phyloP scores from a whole-genome alignment of 2,113 vertebrate species.

The Tricholaema leucomelas region DNA sequence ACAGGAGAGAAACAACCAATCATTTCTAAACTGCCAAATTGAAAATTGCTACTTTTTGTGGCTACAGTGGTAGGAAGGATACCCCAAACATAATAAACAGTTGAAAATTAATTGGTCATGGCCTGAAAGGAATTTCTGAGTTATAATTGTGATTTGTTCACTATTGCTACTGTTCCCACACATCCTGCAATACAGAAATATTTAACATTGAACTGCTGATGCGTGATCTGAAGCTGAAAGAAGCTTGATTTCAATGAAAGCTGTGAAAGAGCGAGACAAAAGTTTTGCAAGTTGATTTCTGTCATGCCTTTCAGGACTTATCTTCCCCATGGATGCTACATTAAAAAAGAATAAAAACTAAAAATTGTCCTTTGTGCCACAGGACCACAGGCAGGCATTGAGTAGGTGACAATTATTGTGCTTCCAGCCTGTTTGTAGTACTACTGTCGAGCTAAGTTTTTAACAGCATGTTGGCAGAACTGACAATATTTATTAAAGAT shows the following conservation, averaged over 20 bases:
- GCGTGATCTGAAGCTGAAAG: background rate
- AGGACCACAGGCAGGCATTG: background rate
- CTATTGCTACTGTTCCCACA: background rate
- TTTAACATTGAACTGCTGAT: background rate
- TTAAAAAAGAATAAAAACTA: background rate
- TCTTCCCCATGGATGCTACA: background rate
- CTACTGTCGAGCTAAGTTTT: background rate
- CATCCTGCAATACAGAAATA: background rate
- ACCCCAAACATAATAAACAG: background rate
- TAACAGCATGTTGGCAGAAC: background rate
- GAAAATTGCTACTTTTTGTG: background rate
- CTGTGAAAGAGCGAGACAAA: background rate
- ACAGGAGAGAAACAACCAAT: background rate
- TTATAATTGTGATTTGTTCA: background rate
- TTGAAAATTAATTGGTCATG: background rate
- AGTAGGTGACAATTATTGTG: background rate
- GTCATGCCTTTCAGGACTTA: background rate
- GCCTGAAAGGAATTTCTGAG: background rate
- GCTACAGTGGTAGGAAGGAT: background rate
- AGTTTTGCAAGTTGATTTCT: background rate
- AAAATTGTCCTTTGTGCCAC: background rate
- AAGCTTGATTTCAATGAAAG: background rate
- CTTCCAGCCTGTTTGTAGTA: background rate
- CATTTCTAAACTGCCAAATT: background rate
- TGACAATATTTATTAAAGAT: conserved; percentile 17